Evolutionary conservation across 1,140 invertebrate species (phyloP).

Genomic region (Tetragonula clypearis): DNA sequence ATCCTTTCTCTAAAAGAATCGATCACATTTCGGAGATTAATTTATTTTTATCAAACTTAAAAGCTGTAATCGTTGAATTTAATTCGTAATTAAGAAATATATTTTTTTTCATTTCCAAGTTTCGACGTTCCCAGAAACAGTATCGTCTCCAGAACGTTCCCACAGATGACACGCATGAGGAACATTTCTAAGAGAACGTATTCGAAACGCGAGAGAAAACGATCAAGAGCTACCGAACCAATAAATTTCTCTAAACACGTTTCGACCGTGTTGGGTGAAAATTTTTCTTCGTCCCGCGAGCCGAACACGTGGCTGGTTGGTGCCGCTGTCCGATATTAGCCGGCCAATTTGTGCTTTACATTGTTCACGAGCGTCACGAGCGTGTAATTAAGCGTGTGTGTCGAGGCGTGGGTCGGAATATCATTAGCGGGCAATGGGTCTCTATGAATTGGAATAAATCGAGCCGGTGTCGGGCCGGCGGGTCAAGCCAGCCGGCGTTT

Average conservation of each 20-base stretch:
- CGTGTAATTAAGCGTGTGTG: constrained; percentile 48
- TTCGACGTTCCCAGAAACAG: no score
- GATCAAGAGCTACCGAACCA: neutral
- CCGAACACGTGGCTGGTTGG: constrained; percentile 23
- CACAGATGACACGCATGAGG: no score
- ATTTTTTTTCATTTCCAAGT: no score
- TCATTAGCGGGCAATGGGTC: constrained; percentile 48
- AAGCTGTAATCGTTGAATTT: no score
- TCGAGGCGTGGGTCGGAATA: constrained; percentile 41
- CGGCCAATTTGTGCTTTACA: constrained; percentile 51
- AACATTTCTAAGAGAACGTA: neutral
- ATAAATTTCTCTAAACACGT: neutral
- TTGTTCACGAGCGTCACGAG: constrained; percentile 49
- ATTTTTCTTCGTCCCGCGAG: neutral
- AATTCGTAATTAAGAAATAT: no score
- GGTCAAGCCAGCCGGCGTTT: neutral
- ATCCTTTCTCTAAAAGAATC: no score
- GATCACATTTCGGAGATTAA: no score
- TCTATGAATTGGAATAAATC: constrained; percentile 57
- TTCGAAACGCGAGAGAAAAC: neutral
- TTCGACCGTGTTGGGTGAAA: no score
- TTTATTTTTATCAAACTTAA: no score
- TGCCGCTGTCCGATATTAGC: constrained; percentile 39
- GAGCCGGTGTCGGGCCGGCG: neutral
- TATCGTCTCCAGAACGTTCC: no score